These are phyloP conservation scores for Patella caerulea DNA, from an alignment of 2,888 invertebrate genomes.

Conservation along the genomic window DNA sequence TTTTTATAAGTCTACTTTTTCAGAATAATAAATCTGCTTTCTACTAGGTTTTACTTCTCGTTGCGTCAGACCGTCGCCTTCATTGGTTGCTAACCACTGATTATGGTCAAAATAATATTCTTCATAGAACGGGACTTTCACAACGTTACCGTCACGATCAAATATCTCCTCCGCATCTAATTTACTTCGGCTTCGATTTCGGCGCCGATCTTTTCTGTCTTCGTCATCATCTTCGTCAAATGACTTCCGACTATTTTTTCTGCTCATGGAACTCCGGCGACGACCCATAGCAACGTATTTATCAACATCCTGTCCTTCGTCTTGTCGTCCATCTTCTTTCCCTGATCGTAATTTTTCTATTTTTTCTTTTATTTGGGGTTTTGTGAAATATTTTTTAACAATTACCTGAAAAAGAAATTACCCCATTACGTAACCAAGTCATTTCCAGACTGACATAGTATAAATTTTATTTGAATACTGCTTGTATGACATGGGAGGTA, in stretches of 20 bases:
- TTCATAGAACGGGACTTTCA: slow-evolving; percentile 53
- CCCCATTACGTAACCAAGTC: background rate
- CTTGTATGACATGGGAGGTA: background rate
- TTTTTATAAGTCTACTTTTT: no score
- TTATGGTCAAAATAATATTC: slow-evolving; percentile 61
- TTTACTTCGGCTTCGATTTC: background rate
- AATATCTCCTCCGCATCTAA: slow-evolving; percentile 33
- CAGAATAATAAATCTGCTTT: background rate
- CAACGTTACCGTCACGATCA: slow-evolving; percentile 30
- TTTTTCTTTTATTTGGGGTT: slow-evolving; percentile 47
- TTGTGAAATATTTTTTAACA: slow-evolving; percentile 50
- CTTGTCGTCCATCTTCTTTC: slow-evolving; percentile 33
- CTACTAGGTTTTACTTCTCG: slow-evolving; percentile 41
- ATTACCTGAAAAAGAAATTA: slow-evolving; percentile 44
- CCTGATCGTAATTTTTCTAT: slow-evolving; percentile 48
- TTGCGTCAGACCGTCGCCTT: slow-evolving; percentile 58
- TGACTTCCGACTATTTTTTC: slow-evolving; percentile 18
- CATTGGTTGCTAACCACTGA: slow-evolving; percentile 63
- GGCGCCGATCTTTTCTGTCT: slow-evolving; percentile 23
- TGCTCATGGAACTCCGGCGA: slow-evolving; percentile 3
- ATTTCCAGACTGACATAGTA: background rate
- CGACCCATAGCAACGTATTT: slow-evolving; percentile 31
- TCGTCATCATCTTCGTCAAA: slow-evolving; percentile 16
- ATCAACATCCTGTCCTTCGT: slow-evolving; percentile 33
- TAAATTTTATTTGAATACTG: background rate